Evolutionary conservation across 1,140 invertebrate genomes (phyloP).

Genomic region (Drosophila chauvacae): DNA sequence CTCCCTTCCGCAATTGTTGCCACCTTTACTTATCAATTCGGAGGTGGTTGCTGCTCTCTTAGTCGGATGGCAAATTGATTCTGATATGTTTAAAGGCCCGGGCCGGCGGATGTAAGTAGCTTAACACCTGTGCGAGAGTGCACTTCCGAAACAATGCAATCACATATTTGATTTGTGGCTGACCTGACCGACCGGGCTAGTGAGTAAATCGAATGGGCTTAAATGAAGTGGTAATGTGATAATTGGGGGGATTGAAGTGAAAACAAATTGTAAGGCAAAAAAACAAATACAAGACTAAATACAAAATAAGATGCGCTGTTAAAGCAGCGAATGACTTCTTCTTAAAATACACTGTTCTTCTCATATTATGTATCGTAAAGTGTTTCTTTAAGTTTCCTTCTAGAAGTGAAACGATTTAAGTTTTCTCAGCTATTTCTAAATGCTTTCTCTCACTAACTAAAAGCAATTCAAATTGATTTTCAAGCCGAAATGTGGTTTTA

Average conservation of each 20-base stretch:
- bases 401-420: background rate
- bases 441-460: background rate
- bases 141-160: slow-evolving; percentile 26
- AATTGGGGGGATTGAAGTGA: background rate
- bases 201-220: background rate
- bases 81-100: slow-evolving; percentile 3
- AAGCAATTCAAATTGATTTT: slow-evolving; percentile 17
- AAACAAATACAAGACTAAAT: too few species aligned
- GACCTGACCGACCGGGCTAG: background rate
- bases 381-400: too few species aligned
- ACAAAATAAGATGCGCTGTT: too few species aligned
- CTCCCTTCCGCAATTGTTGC: slow-evolving; percentile 52
- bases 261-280: background rate
- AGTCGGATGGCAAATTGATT: slow-evolving; percentile 19
- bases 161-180: slow-evolving; percentile 17
- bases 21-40: slow-evolving; percentile 66
- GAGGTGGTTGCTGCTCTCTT: slow-evolving; percentile 22
- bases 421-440: background rate
- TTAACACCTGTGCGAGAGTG: slow-evolving; percentile 16
- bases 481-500: slow-evolving; percentile 37
- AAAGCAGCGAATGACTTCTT: background rate
- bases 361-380: too few species aligned
- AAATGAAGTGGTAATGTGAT: background rate
- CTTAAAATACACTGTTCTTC: background rate
- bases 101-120: background rate